A percentile compares a stretch with the other conserved stretches of the same genome.
These are phyloP conservation scores for Stenichneumon culpator DNA, from an alignment of 2,888 invertebrate species.

Conservation along the genomic window DNA sequence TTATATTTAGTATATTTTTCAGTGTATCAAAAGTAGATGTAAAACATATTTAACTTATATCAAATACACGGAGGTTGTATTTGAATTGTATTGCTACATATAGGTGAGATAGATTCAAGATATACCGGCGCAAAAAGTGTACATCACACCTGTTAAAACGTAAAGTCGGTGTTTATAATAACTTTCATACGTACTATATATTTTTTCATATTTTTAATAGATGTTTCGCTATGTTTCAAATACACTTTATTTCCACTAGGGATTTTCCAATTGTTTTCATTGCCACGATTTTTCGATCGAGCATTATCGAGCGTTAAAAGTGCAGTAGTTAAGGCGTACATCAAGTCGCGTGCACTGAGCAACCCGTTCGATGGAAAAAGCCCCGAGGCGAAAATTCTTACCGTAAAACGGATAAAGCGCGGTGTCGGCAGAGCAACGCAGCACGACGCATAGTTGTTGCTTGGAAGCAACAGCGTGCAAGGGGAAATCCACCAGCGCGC, in stretches of 20 bases:
- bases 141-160: neutral
- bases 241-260: neutral
- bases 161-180: neutral
- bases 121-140: neutral
- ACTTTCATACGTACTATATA: no score
- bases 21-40: no score
- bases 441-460: neutral
- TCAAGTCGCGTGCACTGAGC: neutral
- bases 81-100: neutral
- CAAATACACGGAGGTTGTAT: neutral
- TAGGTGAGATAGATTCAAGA: neutral
- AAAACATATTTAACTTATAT: no score
- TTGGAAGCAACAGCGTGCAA: neutral
- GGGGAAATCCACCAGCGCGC: neutral
- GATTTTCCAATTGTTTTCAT: neutral
- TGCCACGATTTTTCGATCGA: neutral
- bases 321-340: neutral
- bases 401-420: constrained; percentile 3
- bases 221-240: no score
- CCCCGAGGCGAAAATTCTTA: constrained; percentile 5
- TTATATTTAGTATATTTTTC: no score
- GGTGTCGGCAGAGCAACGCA: neutral
- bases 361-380: neutral
- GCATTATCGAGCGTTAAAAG: neutral
- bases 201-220: no score